phyloP scores from a whole-genome alignment of 2,888 invertebrate genomes.

The Drosophila siamana region DNA sequence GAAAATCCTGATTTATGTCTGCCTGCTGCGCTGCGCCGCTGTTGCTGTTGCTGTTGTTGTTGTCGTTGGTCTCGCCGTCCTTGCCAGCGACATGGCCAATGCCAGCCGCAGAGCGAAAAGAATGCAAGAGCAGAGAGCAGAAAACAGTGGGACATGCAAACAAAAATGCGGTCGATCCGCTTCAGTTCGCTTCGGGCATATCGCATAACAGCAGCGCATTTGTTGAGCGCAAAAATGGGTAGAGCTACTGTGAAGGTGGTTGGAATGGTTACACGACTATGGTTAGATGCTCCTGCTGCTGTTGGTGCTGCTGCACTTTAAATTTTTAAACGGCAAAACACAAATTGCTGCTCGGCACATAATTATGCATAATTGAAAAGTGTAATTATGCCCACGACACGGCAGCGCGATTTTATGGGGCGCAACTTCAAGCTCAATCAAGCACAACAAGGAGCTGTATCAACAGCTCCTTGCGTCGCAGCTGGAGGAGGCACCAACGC shows the following conservation, averaged over 20 bases:
- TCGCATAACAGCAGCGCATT: slow-evolving; percentile 54
- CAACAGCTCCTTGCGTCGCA: slow-evolving; percentile 2
- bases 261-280: no score
- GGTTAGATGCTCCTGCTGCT: background rate
- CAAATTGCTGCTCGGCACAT: slow-evolving; percentile 69
- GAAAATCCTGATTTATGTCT: slow-evolving; percentile 77
- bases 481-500: background rate
- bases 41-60: slow-evolving; percentile 16
- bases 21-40: slow-evolving; percentile 67
- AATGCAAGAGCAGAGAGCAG: slow-evolving; percentile 5
- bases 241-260: background rate
- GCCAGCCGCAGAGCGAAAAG: slow-evolving; percentile 69
- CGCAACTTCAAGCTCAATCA: slow-evolving; percentile 66
- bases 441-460: slow-evolving; percentile 33
- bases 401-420: slow-evolving; percentile 61
- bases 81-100: slow-evolving; percentile 70
- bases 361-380: slow-evolving; percentile 79
- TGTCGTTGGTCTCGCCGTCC: slow-evolving; percentile 35
- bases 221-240: background rate
- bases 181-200: slow-evolving; percentile 52
- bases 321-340: slow-evolving; percentile 65
- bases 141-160: slow-evolving; percentile 41
- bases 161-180: slow-evolving; percentile 70
- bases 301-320: slow-evolving; percentile 62
- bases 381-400: slow-evolving; percentile 64